Evolutionary conservation across 2,113 vertebrate genomes (phyloP).

Genomic region (Morone chrysops): DNA sequence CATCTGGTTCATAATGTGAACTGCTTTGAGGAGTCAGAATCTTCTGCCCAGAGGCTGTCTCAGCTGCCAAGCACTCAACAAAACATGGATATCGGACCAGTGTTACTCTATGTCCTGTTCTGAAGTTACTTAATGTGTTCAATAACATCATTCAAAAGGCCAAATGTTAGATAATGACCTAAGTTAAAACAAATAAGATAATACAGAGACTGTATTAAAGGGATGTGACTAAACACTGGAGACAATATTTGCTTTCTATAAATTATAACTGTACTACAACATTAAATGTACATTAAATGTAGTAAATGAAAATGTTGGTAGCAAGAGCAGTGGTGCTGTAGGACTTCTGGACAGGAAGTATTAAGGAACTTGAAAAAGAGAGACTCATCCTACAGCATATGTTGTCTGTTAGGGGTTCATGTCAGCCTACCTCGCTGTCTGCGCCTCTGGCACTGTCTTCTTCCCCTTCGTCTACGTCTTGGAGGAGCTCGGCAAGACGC

Average conservation of each 20-base stretch:
- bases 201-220: not conserved
- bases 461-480: conserved; percentile 83
- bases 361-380: conserved; percentile 49
- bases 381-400: conserved; percentile 45
- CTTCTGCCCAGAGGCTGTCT: conserved; percentile 43
- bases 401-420: conserved; percentile 65
- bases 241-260: not conserved
- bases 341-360: conserved; percentile 30
- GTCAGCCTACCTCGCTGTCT: conserved; percentile 72
- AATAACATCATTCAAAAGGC: conserved; percentile 8
- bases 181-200: not conserved
- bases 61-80: conserved; percentile 56
- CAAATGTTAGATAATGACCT: conserved; percentile 15
- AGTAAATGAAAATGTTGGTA: not conserved
- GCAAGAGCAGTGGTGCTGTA: conserved; percentile 9
- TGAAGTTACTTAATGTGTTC: conserved; percentile 7
- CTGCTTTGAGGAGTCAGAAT: conserved; percentile 35
- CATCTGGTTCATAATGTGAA: conserved; percentile 67
- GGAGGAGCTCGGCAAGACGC: conserved; percentile 88
- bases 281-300: not conserved
- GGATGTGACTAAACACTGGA: not conserved
- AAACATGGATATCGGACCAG: conserved; percentile 57
- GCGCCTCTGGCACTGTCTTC: conserved; percentile 78
- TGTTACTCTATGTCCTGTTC: conserved; percentile 12
- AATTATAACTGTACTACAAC: not conserved